A percentile compares a stretch with the other conserved stretches of the same genome.
Conservation (phyloP, 2,797 vertebrate genomes). For the Scyliorhinus canicula region DNA sequence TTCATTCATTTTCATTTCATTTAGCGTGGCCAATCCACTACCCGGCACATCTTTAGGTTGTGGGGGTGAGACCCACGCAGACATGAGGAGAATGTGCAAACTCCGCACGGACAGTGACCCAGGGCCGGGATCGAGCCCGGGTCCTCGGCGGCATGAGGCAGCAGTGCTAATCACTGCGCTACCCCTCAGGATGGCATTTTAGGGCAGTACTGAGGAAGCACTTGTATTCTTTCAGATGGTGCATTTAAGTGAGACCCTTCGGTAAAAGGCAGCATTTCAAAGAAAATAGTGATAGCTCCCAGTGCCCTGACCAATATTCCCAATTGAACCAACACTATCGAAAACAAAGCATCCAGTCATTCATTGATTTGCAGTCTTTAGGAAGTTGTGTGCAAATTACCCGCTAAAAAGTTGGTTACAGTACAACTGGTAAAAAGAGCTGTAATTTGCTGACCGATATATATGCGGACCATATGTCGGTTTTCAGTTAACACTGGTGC, state of each 20-base stretch:
- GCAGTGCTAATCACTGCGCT: too few relatives aligned
- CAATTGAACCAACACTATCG: not conserved
- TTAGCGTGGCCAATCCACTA: too few relatives aligned
- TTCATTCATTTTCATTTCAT: too few relatives aligned
- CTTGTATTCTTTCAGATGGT: not conserved
- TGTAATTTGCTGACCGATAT: not conserved
- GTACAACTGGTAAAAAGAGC: not conserved
- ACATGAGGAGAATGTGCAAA: too few relatives aligned
- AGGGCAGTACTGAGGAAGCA: not conserved
- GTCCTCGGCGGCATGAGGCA: too few relatives aligned
- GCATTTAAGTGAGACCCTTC: not conserved
- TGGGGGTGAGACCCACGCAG: too few relatives aligned
- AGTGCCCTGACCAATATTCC: not conserved
- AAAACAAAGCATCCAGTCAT: not conserved
- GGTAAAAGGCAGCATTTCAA: not conserved
- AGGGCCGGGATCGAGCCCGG: too few relatives aligned
- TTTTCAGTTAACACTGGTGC: not conserved
- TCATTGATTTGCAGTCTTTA: not conserved
- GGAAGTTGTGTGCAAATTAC: not conserved
- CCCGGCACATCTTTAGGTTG: too few relatives aligned
- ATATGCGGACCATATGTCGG: not conserved
- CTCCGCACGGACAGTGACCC: too few relatives aligned
- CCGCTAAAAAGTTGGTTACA: not conserved
- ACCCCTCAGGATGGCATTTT: not conserved
- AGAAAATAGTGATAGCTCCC: not conserved